Conservation (phyloP, 2,888 invertebrate genomes). For the Zelleria hepariella region DNA sequence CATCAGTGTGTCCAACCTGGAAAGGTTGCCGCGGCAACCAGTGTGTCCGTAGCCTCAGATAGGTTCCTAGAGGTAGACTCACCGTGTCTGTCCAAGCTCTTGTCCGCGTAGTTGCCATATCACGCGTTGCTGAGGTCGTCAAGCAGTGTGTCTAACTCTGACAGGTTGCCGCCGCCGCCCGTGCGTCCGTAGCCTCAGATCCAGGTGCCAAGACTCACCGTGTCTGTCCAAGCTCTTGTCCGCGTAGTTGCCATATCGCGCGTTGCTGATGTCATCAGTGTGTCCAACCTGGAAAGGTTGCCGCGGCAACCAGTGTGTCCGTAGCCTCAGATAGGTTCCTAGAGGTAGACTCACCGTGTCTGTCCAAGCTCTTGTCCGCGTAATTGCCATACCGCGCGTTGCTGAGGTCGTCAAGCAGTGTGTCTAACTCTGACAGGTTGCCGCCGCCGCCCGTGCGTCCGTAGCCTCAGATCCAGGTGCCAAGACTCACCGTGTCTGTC, state of each 20-base stretch:
- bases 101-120: constrained; percentile 57
- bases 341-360: constrained; percentile 43
- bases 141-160: constrained; percentile 91
- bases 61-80: too few species aligned
- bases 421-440: constrained; percentile 92
- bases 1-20: too few species aligned
- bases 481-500: constrained; percentile 55
- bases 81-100: constrained; percentile 46
- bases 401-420: constrained; percentile 91
- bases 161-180: constrained; percentile 79
- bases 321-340: constrained; percentile 24
- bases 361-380: constrained; percentile 43
- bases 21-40: too few species aligned
- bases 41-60: too few species aligned
- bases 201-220: too few species aligned
- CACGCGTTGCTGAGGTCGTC: constrained; percentile 90
- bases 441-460: constrained; percentile 64
- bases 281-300: too few species aligned
- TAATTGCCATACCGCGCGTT: constrained; percentile 74
- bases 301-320: constrained; percentile 42
- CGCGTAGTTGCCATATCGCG: constrained; percentile 64
- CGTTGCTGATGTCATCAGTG: constrained; percentile 93
- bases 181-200: constrained; percentile 56
- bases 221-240: constrained; percentile 47
- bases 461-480: too few species aligned